Evolutionary conservation across 2,113 vertebrate species (phyloP).

Genomic region (Ceratotherium simum): DNA sequence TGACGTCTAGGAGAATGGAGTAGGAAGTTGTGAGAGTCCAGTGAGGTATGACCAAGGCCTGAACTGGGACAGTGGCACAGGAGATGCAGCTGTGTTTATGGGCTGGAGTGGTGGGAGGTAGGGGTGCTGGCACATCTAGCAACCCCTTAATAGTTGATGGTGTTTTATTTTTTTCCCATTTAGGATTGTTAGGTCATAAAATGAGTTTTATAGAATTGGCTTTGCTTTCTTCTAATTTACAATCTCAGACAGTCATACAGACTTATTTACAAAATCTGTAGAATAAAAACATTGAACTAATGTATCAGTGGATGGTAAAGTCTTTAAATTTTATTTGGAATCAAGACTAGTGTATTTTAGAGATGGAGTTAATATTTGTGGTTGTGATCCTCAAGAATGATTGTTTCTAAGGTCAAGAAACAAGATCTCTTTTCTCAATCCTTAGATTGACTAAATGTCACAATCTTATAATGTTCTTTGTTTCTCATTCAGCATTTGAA

Average conservation of each 20-base stretch:
- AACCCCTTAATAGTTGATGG: not conserved
- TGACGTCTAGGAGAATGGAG: conserved; percentile 5
- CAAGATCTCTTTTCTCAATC: not conserved
- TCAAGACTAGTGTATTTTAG: conserved; percentile 52
- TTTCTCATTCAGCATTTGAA: conserved; percentile 54
- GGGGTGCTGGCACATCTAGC: not conserved
- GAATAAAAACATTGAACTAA: conserved; percentile 6
- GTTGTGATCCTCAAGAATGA: conserved; percentile 31
- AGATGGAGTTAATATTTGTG: conserved; percentile 35
- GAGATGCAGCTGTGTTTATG: not conserved
- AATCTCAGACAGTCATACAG: not conserved
- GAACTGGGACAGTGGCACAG: not conserved
- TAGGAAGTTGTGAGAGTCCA: not conserved
- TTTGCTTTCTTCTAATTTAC: conserved; percentile 49
- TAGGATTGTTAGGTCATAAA: not conserved
- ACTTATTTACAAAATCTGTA: not conserved
- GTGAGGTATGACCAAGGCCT: not conserved
- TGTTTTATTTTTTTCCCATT: not conserved
- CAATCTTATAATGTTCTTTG: conserved; percentile 30
- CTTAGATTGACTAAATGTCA: not conserved
- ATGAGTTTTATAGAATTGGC: not conserved
- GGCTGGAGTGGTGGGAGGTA: not conserved
- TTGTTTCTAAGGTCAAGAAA: conserved; percentile 40
- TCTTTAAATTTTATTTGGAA: conserved; percentile 31
- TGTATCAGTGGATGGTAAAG: conserved; percentile 13